These are phyloP conservation scores for Holothuria leucospilota DNA, from an alignment of 53 echinoderm and acorn worm genomes.

Conservation along the genomic window DNA sequence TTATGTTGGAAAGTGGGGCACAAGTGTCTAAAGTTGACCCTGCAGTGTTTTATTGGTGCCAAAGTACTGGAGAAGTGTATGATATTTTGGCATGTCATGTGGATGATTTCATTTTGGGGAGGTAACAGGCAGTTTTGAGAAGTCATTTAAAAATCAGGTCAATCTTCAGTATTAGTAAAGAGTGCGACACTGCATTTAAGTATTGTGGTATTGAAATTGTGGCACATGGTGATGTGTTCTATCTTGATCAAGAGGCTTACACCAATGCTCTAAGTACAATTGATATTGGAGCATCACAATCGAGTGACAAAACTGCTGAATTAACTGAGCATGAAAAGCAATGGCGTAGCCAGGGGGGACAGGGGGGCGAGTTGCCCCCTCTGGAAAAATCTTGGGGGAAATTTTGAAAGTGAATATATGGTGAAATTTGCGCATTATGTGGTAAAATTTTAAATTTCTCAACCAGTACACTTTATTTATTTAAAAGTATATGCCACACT, in stretches of 20 bases:
- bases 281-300: conserved; percentile 2
- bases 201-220: conserved; percentile 52
- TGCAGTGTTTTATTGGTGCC: conserved; percentile 47
- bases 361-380: no score
- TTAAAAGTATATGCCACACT: no score
- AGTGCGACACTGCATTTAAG: no score
- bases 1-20: conserved; percentile 47
- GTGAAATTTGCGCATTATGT: no score
- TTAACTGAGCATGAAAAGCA: no score
- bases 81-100: conserved; percentile 56
- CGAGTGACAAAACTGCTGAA: no score
- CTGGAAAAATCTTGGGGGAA: no score
- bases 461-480: no score
- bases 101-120: conserved; percentile 58
- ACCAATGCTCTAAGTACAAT: conserved; percentile 37
- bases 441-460: no score
- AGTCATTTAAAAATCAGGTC: conserved; percentile 35
- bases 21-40: conserved; percentile 40
- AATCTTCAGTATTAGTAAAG: conserved; percentile 41
- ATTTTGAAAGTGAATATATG: no score
- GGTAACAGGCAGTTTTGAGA: conserved; percentile 26
- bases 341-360: no score
- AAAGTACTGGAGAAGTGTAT: conserved; percentile 6
- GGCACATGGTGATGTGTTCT: neutral
- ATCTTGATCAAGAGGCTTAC: conserved; percentile 37